Conservation (phyloP, 1,140 invertebrate genomes). For the Lasaia peninsularis region DNA sequence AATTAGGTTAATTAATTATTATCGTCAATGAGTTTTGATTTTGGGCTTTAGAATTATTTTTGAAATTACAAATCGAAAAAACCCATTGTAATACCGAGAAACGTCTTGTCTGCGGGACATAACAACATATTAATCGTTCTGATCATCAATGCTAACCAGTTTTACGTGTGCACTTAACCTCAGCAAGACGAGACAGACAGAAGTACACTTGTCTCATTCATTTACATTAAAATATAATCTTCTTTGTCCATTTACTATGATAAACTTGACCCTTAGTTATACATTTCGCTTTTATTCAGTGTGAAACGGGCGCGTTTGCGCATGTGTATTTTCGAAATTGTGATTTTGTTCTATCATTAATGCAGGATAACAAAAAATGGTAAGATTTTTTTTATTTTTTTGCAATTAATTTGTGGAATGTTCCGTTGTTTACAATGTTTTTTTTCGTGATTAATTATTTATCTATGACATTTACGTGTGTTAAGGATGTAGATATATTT, state of each 20-base stretch:
- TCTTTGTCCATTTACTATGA: conserved; percentile 38
- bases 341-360: conserved; percentile 18
- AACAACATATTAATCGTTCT: conserved; percentile 22
- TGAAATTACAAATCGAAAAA: neutral
- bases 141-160: conserved; percentile 47
- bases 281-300: conserved; percentile 40
- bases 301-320: conserved; percentile 31
- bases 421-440: conserved; percentile 9
- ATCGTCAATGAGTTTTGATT: no score
- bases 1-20: no score
- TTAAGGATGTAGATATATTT: neutral
- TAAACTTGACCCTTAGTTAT: conserved; percentile 56
- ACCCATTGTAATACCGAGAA: neutral
- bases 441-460: conserved; percentile 9
- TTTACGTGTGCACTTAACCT: conserved; percentile 40
- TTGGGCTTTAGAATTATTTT: neutral
- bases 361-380: conserved; percentile 28
- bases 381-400: conserved; percentile 24
- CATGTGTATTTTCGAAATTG: conserved; percentile 25
- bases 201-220: conserved; percentile 32
- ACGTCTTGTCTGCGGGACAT: conserved; percentile 1
- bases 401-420: neutral
- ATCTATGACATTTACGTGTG: conserved; percentile 1
- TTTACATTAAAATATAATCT: conserved; percentile 19
- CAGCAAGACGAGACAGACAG: conserved; percentile 19